phyloP scores from a whole-genome alignment of 1,140 invertebrate species.

The Leptinotarsa defecta region DNA sequence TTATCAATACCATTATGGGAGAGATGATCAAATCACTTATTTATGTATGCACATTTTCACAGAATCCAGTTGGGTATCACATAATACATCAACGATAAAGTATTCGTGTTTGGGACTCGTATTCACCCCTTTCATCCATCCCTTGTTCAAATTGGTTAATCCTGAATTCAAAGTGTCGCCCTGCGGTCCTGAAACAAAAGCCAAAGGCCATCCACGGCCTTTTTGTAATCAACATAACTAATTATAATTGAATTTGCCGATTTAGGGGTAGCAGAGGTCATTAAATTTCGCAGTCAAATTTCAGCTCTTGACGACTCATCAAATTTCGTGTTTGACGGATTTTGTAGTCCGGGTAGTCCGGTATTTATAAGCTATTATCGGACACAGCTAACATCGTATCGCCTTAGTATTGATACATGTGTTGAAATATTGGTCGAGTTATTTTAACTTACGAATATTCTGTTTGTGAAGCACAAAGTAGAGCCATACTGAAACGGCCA shows the following conservation, averaged over 20 bases:
- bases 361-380: no score
- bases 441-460: no score
- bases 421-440: no score
- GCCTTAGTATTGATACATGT: no score
- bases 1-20: neutral
- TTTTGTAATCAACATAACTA: constrained; percentile 6
- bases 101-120: neutral
- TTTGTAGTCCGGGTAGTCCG: no score
- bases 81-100: neutral
- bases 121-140: neutral
- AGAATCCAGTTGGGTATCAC: neutral
- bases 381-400: no score
- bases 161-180: neutral
- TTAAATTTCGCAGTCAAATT: neutral
- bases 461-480: no score
- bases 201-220: constrained; percentile 1
- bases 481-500: no score
- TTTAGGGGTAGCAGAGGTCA: neutral
- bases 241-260: constrained; percentile 6
- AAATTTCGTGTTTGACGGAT: neutral
- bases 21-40: neutral
- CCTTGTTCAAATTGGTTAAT: neutral
- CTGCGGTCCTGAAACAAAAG: constrained; percentile 2
- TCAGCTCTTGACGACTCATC: neutral
- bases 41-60: neutral